A percentile compares a stretch with the other conserved stretches of the same genome.
Conservation (phyloP, 2,888 invertebrate species). For the Mythimna pallens region DNA sequence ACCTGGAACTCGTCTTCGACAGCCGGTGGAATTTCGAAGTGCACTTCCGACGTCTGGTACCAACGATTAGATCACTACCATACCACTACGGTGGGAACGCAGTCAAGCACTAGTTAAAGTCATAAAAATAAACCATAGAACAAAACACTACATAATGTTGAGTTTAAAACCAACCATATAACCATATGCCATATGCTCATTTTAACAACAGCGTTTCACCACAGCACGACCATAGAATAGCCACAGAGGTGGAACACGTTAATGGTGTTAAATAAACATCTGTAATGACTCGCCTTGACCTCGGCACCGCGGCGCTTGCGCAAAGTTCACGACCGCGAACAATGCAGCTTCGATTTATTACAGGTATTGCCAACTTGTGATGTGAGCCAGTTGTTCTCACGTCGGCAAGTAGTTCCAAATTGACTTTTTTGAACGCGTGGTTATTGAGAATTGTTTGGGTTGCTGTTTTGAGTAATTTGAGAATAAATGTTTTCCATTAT, state of each 20-base stretch:
- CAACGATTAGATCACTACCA: too few species aligned
- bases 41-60: too few species aligned
- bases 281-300: constrained; percentile 64
- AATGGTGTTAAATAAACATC: constrained; percentile 59
- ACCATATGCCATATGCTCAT: not conserved
- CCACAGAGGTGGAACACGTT: constrained; percentile 49
- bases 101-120: too few species aligned
- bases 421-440: constrained; percentile 12
- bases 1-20: too few species aligned
- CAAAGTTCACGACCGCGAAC: constrained; percentile 71
- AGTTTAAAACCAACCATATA: not conserved
- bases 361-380: constrained; percentile 45
- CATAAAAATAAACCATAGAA: not conserved
- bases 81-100: too few species aligned
- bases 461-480: not conserved
- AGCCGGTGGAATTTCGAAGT: too few species aligned
- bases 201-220: not conserved
- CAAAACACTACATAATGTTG: not conserved
- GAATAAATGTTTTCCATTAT: not conserved
- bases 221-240: constrained; percentile 9
- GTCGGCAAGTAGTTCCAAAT: constrained; percentile 20
- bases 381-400: constrained; percentile 51
- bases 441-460: constrained; percentile 18
- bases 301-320: constrained; percentile 44
- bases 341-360: constrained; percentile 62